These are phyloP conservation scores for Drosophila ogumai DNA, from an alignment of 1,140 invertebrate species.

Conservation along the genomic window DNA sequence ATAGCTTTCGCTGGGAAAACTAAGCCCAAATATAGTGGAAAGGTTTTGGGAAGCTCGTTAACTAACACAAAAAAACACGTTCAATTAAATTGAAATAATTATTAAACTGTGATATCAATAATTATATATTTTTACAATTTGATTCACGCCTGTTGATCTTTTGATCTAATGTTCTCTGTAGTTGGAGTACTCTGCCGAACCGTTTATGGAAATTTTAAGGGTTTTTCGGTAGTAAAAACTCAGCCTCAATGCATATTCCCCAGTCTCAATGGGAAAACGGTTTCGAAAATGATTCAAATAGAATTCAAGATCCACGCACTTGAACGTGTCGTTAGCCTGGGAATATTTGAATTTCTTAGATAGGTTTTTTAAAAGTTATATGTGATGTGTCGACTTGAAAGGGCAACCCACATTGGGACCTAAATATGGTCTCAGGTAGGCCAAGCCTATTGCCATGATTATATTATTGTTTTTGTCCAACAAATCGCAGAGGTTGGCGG, in stretches of 20 bases:
- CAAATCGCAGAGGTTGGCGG: slow-evolving; percentile 3
- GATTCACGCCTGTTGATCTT: too few relatives aligned
- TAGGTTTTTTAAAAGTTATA: background rate
- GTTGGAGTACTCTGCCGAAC: slow-evolving; percentile 10
- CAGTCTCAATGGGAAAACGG: slow-evolving; percentile 24
- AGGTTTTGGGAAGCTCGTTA: background rate
- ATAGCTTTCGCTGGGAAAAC: background rate
- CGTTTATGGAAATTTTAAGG: background rate
- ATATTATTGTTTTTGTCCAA: slow-evolving; percentile 7
- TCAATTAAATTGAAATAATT: background rate
- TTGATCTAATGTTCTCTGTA: background rate
- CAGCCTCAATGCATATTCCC: slow-evolving; percentile 16
- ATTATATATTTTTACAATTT: background rate
- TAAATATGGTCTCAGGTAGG: slow-evolving; percentile 23
- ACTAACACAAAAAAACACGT: background rate
- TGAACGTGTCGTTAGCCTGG: background rate
- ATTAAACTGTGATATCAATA: background rate
- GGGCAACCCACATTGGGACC: background rate
- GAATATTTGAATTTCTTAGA: background rate
- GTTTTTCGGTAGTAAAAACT: slow-evolving; percentile 16
- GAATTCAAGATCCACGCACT: slow-evolving; percentile 8
- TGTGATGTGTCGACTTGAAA: background rate
- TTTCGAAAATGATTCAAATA: slow-evolving; percentile 5
- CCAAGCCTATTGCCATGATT: background rate
- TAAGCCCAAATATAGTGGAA: background rate